Evolutionary conservation across 37 sponge, comb jelly and placozoan genomes (phyloP).

Genomic region (Ianthella basta): DNA sequence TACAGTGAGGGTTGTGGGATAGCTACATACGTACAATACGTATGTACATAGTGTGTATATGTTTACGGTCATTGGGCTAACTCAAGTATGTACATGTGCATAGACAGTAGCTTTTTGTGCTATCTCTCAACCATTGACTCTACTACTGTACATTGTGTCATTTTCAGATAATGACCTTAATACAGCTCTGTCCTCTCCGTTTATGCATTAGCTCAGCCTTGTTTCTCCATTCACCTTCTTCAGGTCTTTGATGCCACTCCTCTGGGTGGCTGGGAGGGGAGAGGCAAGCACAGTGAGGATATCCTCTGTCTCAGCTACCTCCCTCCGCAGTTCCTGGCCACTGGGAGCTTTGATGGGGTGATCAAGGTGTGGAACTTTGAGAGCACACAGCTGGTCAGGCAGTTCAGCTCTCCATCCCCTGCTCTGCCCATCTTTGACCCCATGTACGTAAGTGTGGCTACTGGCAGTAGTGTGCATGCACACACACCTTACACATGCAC

Average conservation of each 20-base stretch:
- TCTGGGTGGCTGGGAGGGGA: slow-evolving; percentile 53
- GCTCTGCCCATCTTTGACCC: slow-evolving; percentile 29
- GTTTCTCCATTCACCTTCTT: not conserved
- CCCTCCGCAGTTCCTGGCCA: slow-evolving; percentile 87
- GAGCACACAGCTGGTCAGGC: slow-evolving; percentile 68
- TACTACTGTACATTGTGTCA: too few species aligned
- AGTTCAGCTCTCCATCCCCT: slow-evolving; percentile 47
- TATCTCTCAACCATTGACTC: too few species aligned
- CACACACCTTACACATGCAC: too few species aligned
- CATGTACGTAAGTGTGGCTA: slow-evolving; percentile 16
- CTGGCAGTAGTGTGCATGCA: not conserved
- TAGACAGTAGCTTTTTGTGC: too few species aligned
- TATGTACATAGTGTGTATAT: not conserved
- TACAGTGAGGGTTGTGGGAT: too few species aligned
- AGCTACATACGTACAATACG: too few species aligned
- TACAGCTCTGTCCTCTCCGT: too few species aligned
- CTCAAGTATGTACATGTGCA: not conserved
- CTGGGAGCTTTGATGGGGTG: slow-evolving; percentile 97
- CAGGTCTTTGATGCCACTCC: slow-evolving; percentile 60
- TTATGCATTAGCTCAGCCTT: too few species aligned
- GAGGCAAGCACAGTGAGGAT: slow-evolving; percentile 72
- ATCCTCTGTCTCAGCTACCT: slow-evolving; percentile 83
- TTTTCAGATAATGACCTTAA: too few species aligned
- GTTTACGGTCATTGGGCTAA: not conserved
- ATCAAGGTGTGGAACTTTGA: slow-evolving; percentile 92